Evolutionary conservation across 2,797 vertebrate genomes (phyloP).

Genomic region (Gymnoscopelus microlampas): DNA sequence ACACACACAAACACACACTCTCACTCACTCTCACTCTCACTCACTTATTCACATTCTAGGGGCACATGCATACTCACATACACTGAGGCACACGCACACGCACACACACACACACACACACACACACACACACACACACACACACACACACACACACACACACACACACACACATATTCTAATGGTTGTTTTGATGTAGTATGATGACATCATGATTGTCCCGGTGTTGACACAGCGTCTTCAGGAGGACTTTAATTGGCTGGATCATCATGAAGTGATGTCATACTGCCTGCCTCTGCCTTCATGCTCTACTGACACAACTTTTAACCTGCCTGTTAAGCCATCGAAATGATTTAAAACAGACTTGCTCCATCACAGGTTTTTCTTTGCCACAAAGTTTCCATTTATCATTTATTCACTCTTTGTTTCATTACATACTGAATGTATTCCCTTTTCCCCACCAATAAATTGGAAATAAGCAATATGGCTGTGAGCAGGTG

Average conservation of each 20-base stretch:
- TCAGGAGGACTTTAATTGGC: slow-evolving; percentile 28
- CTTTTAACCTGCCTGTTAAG: slow-evolving; percentile 10
- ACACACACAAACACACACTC: not conserved
- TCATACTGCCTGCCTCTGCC: slow-evolving; percentile 4
- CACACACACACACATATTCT: slow-evolving; percentile 31
- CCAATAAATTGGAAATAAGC: too few species aligned
- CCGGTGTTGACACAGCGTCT: slow-evolving; percentile 50
- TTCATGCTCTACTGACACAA: not conserved
- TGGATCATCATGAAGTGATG: slow-evolving; percentile 12
- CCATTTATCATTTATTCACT: too few species aligned
- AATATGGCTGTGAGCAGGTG: too few species aligned
- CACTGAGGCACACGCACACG: too few species aligned
- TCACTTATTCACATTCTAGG: not conserved
- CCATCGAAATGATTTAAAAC: slow-evolving; percentile 2
- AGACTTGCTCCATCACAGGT: not conserved
- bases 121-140: slow-evolving; percentile 32
- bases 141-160: slow-evolving; percentile 34
- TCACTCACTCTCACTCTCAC: too few species aligned
- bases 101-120: slow-evolving; percentile 23
- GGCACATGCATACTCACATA: slow-evolving; percentile 5
- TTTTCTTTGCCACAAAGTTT: too few species aligned
- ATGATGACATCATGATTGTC: slow-evolving; percentile 48
- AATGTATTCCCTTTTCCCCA: too few species aligned
- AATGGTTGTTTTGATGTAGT: slow-evolving; percentile 70
- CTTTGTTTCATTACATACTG: too few species aligned